A percentile compares a stretch with the other conserved stretches of the same genome.
Evolutionary conservation across 2,113 vertebrate species (phyloP).

Genomic region (Ictalurus punctatus): DNA sequence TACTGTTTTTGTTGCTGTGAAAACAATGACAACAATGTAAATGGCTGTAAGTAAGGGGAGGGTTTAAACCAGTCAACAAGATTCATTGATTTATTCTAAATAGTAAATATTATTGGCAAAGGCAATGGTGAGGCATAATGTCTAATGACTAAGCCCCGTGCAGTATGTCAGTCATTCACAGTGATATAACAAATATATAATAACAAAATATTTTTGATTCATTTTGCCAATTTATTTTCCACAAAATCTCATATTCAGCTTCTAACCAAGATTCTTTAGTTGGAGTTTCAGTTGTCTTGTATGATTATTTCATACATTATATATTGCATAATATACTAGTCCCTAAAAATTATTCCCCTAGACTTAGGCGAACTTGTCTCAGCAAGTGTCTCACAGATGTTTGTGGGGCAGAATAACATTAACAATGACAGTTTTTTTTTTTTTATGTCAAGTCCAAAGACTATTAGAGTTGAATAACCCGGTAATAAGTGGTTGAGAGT

Average conservation of each 20-base stretch:
- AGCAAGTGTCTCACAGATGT: background rate
- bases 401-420: background rate
- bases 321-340: background rate
- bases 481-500: background rate
- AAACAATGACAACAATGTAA: background rate
- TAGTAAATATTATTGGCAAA: slow-evolving; percentile 6
- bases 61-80: background rate
- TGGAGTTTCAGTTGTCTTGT: slow-evolving; percentile 28
- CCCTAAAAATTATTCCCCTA: background rate
- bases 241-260: slow-evolving; percentile 22
- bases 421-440: background rate
- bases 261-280: slow-evolving; percentile 50
- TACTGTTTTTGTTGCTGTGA: background rate
- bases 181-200: slow-evolving; percentile 23
- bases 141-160: slow-evolving; percentile 13
- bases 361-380: background rate
- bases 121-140: background rate
- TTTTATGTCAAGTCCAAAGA: background rate
- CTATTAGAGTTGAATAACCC: background rate
- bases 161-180: slow-evolving; percentile 15
- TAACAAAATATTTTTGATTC: slow-evolving; percentile 43
- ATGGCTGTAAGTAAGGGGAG: background rate
- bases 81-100: slow-evolving; percentile 20
- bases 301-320: slow-evolving; percentile 8
- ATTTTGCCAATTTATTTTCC: slow-evolving; percentile 45